Percentiles rank a stretch among this genome's conserved stretches.
Evolutionary conservation across 2,113 vertebrate species (phyloP).

Genomic region (Archocentrus centrarchus): DNA sequence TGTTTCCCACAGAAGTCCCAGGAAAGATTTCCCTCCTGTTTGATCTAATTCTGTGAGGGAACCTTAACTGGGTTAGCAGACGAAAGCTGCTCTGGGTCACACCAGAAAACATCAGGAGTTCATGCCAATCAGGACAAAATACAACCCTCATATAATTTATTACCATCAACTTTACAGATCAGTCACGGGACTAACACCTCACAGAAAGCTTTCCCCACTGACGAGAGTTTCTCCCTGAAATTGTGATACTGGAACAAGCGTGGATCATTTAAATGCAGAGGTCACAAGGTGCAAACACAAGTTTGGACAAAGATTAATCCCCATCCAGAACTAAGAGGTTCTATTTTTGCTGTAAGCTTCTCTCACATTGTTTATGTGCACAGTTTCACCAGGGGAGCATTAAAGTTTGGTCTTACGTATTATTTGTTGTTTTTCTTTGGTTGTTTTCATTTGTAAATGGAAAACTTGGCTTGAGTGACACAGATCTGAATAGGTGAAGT

Average conservation of each 20-base stretch:
- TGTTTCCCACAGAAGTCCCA: neutral
- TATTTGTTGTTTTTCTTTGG: conserved; percentile 36
- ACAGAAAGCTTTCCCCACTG: neutral
- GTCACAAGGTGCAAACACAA: neutral
- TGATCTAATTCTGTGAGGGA: conserved; percentile 15
- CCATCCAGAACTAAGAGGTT: neutral
- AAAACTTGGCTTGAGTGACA: neutral
- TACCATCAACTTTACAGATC: neutral
- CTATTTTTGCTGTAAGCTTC: neutral
- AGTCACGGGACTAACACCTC: neutral
- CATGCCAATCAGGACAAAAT: conserved; percentile 12
- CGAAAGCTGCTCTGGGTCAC: conserved; percentile 16
- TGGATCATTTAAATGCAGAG: neutral
- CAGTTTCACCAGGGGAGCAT: neutral
- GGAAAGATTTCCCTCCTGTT: neutral
- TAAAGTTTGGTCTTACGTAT: conserved; percentile 24
- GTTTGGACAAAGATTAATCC: neutral
- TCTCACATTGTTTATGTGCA: neutral
- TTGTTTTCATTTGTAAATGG: conserved; percentile 26
- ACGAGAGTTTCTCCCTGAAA: neutral
- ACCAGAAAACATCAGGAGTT: conserved; percentile 20
- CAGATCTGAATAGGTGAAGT: conserved; percentile 8
- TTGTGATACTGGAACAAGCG: neutral
- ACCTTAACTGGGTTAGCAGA: conserved; percentile 33
- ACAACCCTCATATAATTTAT: conserved; percentile 24